Conservation (phyloP, 2,888 invertebrate genomes). For the Ashinkailepas kermadecensis region DNA sequence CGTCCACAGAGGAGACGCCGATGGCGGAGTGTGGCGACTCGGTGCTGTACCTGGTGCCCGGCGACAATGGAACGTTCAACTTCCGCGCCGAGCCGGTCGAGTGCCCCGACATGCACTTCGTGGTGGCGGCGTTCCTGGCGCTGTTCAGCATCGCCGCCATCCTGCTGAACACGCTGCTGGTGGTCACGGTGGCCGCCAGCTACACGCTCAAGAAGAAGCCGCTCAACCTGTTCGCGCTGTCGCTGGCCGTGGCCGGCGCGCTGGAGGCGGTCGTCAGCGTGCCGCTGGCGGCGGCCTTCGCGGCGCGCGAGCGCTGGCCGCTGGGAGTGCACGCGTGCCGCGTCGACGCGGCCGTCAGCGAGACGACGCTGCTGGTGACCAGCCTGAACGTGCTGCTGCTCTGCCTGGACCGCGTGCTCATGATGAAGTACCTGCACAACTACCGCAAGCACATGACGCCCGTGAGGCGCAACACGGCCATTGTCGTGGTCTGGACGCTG, state of each 20-base stretch:
- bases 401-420: conserved; percentile 34
- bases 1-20: too few relatives aligned
- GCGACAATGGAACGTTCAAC: not conserved
- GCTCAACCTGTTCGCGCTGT: conserved; percentile 34
- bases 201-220: conserved; percentile 34
- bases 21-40: not conserved
- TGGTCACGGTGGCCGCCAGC: conserved; percentile 36
- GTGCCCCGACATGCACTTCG: conserved; percentile 3
- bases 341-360: conserved; percentile 35
- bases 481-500: conserved; percentile 34
- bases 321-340: conserved; percentile 34
- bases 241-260: conserved; percentile 33
- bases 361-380: conserved; percentile 35
- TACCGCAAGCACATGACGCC: conserved; percentile 24
- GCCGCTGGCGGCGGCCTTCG: conserved; percentile 32
- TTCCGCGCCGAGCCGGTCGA: not conserved
- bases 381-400: conserved; percentile 33
- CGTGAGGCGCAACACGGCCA: conserved; percentile 31
- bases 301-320: conserved; percentile 31
- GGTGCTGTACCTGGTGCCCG: not conserved
- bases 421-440: conserved; percentile 34
- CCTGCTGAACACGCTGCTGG: conserved; percentile 34
- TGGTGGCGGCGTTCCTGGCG: conserved; percentile 34
- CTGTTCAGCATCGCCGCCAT: conserved; percentile 35
- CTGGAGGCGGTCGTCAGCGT: conserved; percentile 35